Evolutionary conservation across 2,888 invertebrate genomes (phyloP), one percentile per base, ranked within the genome.

Genomic region (Odontocolon sp.): DNA sequence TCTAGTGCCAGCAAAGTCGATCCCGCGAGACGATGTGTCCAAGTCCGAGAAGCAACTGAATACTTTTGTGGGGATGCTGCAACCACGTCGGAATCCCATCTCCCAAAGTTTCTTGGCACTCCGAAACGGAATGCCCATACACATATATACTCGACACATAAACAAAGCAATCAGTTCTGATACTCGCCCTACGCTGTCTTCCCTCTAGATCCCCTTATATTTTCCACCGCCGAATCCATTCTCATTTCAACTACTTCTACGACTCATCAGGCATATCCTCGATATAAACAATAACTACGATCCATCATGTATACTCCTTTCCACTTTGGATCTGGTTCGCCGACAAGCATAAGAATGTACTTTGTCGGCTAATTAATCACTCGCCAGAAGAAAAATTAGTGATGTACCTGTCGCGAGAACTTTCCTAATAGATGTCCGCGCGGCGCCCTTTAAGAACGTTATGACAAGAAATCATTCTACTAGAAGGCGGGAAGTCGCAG

Each of bases 21-120:
- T 68, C 50, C 52, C 42, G 56, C 38, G 63, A 63, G 71, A 47
- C 71, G 71, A 71, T 63, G 56, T 45, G 71, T 57, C 50, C 54
- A 54, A 54, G 70, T 70, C 70, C 63, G 71, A 63, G 63, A 42
- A 57, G 50, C 68, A 42, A 72, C 77, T 77, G 75, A 70, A 67
- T 64, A 57, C 26, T 63, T 42, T 68, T 38, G 8, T 42, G 31
- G 59, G 21, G 9, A 50, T 56, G 9, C 59, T 40, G 21, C 40
- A 11, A 23, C 61, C 31, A 38, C 57, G 40, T 31, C 21, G 31
- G 38, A 70, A 63, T 64, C 61, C 16, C 47, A 61, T 50, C 67
- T 50, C 33, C 38, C 16, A 71, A 77, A 71, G 47, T 77, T 72
- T 77, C 67, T 72, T 77, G 77, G 77, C 77, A 77, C 71, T 50